phyloP scores from a whole-genome alignment of 2,797 vertebrate genomes.

The Gadopsis bispinosus region DNA sequence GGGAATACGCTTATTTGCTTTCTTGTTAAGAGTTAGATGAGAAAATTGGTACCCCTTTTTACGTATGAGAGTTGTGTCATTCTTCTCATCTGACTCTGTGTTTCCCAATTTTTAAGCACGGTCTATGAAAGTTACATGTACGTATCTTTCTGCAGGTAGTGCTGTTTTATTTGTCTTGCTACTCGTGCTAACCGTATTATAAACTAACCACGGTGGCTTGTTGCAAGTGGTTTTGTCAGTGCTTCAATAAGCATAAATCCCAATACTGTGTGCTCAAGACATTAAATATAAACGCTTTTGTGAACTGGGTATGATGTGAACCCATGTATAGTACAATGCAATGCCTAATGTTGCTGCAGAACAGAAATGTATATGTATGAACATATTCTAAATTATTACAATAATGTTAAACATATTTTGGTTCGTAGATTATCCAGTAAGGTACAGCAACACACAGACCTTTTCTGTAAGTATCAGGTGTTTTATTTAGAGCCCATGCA shows the following conservation, averaged over 20 bases:
- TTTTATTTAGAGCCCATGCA: slow-evolving; percentile 5
- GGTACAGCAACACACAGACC: not conserved
- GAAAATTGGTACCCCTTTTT: too few species aligned
- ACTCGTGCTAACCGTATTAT: not conserved
- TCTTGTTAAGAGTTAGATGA: not conserved
- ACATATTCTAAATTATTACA: not conserved
- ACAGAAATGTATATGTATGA: not conserved
- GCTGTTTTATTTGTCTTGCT: slow-evolving; percentile 1
- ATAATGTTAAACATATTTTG: not conserved
- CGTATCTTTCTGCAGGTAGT: not conserved
- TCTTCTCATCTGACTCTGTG: too few species aligned
- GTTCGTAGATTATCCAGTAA: not conserved
- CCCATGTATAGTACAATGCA: too few species aligned
- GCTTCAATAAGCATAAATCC: slow-evolving; percentile 12
- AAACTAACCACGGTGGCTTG: slow-evolving; percentile 7
- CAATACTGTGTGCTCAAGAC: not conserved
- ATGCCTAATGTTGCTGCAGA: not conserved
- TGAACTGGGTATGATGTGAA: not conserved
- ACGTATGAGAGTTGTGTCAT: too few species aligned
- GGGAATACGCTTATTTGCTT: not conserved
- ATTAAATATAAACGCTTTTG: not conserved
- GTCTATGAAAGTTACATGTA: not conserved
- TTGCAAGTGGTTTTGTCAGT: slow-evolving; percentile 23
- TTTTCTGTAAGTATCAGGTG: slow-evolving; percentile 13
- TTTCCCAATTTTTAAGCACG: not conserved